phyloP scores from a whole-genome alignment of 2,113 vertebrate genomes.

The Cyphomyrus discorhynchus region DNA sequence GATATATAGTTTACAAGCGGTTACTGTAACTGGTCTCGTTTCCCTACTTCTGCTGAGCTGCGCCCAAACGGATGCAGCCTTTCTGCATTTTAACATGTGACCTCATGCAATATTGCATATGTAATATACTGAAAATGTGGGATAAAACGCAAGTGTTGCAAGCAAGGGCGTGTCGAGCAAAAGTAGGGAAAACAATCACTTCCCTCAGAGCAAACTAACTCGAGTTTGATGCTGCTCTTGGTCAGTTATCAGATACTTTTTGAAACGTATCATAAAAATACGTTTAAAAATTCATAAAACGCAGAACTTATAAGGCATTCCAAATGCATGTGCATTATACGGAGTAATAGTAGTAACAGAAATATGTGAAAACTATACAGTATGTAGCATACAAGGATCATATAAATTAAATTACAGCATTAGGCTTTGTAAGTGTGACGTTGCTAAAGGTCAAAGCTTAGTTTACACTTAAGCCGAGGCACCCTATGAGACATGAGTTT shows the following conservation, averaged over 20 bases:
- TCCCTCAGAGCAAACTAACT: background rate
- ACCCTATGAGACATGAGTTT: too few relatives aligned
- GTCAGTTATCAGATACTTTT: background rate
- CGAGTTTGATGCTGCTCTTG: background rate
- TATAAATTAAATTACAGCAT: background rate
- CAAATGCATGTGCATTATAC: background rate
- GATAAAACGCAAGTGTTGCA: background rate
- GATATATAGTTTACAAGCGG: background rate
- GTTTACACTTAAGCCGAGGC: too few relatives aligned
- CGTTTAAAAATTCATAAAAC: background rate
- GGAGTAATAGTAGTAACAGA: background rate
- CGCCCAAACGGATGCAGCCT: background rate
- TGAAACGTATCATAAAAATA: too few relatives aligned
- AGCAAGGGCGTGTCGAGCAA: background rate
- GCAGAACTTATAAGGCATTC: background rate
- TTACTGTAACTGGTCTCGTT: background rate
- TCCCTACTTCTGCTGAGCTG: background rate
- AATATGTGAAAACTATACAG: background rate
- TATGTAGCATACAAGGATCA: background rate
- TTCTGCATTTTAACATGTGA: background rate
- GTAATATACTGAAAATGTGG: background rate
- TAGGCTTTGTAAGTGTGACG: background rate
- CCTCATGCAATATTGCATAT: background rate
- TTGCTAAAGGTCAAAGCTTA: too few relatives aligned
- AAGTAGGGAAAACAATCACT: background rate